These are phyloP conservation scores for Heliothis virescens DNA, from an alignment of 1,140 invertebrate species.

Conservation along the genomic window DNA sequence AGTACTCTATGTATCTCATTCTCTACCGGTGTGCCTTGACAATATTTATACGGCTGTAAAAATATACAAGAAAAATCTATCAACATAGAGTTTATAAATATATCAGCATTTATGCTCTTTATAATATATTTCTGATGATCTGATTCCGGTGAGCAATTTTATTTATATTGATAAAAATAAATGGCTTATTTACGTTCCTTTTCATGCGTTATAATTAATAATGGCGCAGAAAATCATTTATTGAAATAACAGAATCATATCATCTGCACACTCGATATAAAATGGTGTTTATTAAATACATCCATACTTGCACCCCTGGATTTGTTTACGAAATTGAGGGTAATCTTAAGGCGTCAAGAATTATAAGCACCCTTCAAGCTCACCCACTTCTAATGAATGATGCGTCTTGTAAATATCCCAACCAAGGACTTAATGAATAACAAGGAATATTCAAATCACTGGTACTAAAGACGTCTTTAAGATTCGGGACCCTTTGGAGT, in stretches of 20 bases:
- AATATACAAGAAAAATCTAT: too few relatives aligned
- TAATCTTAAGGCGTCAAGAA: slow-evolving; percentile 9
- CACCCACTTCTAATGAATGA: background rate
- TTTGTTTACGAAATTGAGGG: slow-evolving; percentile 4
- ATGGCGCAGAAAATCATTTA: background rate
- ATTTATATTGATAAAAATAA: background rate
- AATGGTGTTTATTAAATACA: too few relatives aligned
- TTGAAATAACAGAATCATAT: background rate
- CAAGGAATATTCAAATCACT: slow-evolving; percentile 40
- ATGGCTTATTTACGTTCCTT: background rate
- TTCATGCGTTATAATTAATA: background rate
- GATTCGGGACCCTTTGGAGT: slow-evolving; percentile 26
- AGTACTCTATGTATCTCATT: background rate
- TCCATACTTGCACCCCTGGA: background rate
- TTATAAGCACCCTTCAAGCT: slow-evolving; percentile 25
- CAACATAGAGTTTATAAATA: too few relatives aligned
- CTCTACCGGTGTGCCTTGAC: background rate
- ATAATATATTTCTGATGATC: too few relatives aligned
- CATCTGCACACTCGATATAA: too few relatives aligned
- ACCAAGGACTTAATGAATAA: slow-evolving; percentile 32
- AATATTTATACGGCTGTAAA: background rate
- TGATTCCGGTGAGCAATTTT: too few relatives aligned
- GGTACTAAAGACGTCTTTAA: slow-evolving; percentile 27
- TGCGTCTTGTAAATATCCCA: slow-evolving; percentile 11
- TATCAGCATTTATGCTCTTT: too few relatives aligned